phyloP scores from a whole-genome alignment of 1,140 invertebrate species.

The Eupristina koningsbergeri region DNA sequence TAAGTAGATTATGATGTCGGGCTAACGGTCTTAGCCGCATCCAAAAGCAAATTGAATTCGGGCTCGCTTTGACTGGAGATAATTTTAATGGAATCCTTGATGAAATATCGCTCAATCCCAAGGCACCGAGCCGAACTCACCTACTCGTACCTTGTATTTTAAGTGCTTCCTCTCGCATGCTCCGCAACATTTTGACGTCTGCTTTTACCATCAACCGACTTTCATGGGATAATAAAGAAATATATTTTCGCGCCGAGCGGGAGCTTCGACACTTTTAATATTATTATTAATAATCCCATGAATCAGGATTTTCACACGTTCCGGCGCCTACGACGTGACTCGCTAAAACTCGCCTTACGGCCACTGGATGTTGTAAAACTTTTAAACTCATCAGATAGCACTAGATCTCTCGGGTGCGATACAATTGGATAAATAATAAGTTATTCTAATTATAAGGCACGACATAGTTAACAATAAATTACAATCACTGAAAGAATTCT shows the following conservation, averaged over 20 bases:
- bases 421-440: neutral
- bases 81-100: neutral
- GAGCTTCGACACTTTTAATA: no score
- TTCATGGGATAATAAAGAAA: neutral
- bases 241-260: neutral
- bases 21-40: neutral
- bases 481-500: neutral
- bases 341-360: neutral
- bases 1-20: neutral
- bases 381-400: neutral
- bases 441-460: neutral
- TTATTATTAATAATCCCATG: neutral
- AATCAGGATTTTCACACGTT: neutral
- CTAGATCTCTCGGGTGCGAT: neutral
- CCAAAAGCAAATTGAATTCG: neutral
- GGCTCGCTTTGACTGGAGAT: neutral
- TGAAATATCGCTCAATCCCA: neutral
- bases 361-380: neutral
- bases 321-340: neutral
- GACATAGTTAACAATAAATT: neutral
- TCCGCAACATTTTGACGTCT: no score
- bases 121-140: neutral
- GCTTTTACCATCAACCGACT: neutral
- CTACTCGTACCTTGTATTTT: neutral
- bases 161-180: neutral